Base-by-base conservation (phyloP, 2,797 vertebrate genomes). In the Rhinoraja longicauda region DNA sequence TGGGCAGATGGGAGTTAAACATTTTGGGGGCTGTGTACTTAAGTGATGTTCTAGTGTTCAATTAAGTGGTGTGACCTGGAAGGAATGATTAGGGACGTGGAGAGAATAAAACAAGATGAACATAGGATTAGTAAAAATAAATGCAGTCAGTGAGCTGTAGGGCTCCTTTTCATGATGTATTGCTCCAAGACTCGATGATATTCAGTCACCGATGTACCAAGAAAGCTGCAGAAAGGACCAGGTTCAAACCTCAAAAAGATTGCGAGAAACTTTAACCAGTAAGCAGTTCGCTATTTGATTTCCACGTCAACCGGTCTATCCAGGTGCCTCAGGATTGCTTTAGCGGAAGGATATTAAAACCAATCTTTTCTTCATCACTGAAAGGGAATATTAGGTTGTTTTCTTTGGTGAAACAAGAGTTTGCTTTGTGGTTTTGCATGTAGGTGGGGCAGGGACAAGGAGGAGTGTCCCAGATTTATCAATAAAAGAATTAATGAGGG, bases 381-480 rank as follows among this genome's bases (percentile, higher is more conserved):
- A 91, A 91, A 73, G 36, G 21, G 12, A 32, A 53, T 72, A 21
- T 29, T 29, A 1, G 91, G 0, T 53, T 9, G 26, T 12, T n/a
- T 72, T n/a, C n/a, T 92, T 5, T 39, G 29, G 3, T 75, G 90
- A 72, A 45, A 2, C 53, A 70, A 39, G 57, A 29, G 24, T 26
- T 57, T 73, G 70, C 45, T 45, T 72, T 53, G 67, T 92, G 90
- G 90, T 72, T 92, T 92, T 45, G 13, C 36, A 53, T 73, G 4
- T 72, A 67, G 90, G 90, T 72, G 15, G 70, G 90, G 90, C 70
- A n/a, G 36, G 73, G 39, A 75, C 29, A 45, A 67, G 67, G 21
- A 57, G 79, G 84, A 45, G 90, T 45, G 90, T 92, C 36, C 21
- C 84, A 88, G 84, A 21, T 67, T 9, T 67, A 88, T 67, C 64